phyloP scores from a whole-genome alignment of 64 coral and sea anemone genomes.

The Actinia tenebrosa region DNA sequence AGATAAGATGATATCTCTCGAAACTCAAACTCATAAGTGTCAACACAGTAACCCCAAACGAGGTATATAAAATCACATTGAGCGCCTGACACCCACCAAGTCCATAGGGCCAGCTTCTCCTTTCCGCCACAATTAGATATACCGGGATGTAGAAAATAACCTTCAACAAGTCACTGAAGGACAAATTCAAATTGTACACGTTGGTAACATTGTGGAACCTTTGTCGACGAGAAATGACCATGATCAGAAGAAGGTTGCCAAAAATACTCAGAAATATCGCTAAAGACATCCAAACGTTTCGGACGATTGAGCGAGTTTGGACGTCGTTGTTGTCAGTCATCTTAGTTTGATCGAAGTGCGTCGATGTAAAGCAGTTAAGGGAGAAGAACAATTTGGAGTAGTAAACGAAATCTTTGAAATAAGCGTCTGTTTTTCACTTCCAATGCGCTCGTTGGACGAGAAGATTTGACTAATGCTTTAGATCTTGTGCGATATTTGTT shows the following conservation, averaged over 20 bases:
- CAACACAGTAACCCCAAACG: slow-evolving; percentile 14
- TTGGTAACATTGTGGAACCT: slow-evolving; percentile 56
- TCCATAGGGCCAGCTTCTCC: slow-evolving; percentile 27
- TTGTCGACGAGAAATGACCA: slow-evolving; percentile 50
- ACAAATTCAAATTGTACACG: slow-evolving; percentile 68
- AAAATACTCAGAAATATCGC: slow-evolving; percentile 26
- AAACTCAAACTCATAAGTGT: slow-evolving; percentile 55
- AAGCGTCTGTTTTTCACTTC: not conserved
- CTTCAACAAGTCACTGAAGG: slow-evolving; percentile 59
- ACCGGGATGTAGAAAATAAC: slow-evolving; percentile 52
- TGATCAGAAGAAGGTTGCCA: slow-evolving; percentile 61
- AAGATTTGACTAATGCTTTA: not conserved
- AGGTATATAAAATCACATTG: slow-evolving; percentile 31
- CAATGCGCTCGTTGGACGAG: not conserved
- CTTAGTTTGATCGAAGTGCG: not conserved
- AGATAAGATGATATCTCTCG: slow-evolving; percentile 59
- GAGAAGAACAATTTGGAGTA: not conserved
- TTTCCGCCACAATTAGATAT: slow-evolving; percentile 49
- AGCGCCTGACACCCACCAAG: slow-evolving; percentile 9
- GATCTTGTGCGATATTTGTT: not conserved
- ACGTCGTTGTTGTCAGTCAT: not conserved
- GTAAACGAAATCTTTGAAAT: not conserved
- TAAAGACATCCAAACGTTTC: slow-evolving; percentile 32
- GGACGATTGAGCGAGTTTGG: not conserved
- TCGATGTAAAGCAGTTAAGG: not conserved